Evolutionary conservation across 2,888 invertebrate species (phyloP), one percentile per base, ranked within the genome.

Genomic region (Drosophila helvetica): DNA sequence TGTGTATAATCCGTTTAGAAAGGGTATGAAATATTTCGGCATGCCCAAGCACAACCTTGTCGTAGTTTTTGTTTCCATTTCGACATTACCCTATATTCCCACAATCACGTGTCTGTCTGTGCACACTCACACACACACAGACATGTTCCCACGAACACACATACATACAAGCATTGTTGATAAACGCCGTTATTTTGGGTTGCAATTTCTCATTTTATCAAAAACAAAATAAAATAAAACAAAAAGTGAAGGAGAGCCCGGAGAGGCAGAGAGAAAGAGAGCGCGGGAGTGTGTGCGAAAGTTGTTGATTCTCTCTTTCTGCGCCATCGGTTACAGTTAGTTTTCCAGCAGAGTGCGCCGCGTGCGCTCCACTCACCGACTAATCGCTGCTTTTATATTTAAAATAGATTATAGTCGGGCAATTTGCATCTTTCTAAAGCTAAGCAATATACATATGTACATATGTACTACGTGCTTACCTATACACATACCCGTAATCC

Each of bases 201-300:
- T 61, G 74, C 72, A 87, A 74, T 75, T 81, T 75, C 77, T 17
- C 48, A 27, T 81, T 64, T 82, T 85, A 87, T 87, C 86, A 77
- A 64, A 68, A 70, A 74, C 71, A 54, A 46, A 57, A 18, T 10
- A 43, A 60, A 9, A 53, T 46, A 47, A 33, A 45, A 55, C 61
- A 56, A 50, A 70, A 76, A 60, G 46, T 48, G 12, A 33, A 12
- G 12, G 33, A 33, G 12, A 33, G 12, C 33, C 33, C 10, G 1
- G 48, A 57, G 17, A 25, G n/a, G n/a, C n/a, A n/a, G 15, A 15
- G 10, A 12, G 25, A 8, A 19, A 17, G 33, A 9, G 25, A 15
- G 60, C 43, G 45, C 4, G 30, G 17, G 22, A 25, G 38, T 43
- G 51, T 50, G 63, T 55, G 46, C 56, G 73, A 55, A 38, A 38